Evolutionary conservation across 2,888 invertebrate genomes (phyloP).

Genomic region (Priocnemis perturbator): DNA sequence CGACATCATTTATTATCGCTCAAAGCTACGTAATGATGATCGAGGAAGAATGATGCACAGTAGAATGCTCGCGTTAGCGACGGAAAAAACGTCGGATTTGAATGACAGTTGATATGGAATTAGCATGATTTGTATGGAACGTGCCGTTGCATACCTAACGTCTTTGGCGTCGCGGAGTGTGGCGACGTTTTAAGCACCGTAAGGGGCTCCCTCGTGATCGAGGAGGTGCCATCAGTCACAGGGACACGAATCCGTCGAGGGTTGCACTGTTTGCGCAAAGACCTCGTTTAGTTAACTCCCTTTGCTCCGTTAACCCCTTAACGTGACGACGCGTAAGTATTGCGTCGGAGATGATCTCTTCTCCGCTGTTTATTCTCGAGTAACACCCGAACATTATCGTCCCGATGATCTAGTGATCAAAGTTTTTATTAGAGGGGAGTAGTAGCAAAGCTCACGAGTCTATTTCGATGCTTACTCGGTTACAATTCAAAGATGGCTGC

Average conservation of each 20-base stretch:
- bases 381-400: not conserved
- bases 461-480: no score
- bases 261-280: conserved; percentile 62
- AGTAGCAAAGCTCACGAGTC: no score
- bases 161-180: conserved; percentile 44
- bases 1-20: no score
- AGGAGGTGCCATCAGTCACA: conserved; percentile 71
- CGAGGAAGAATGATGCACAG: no score
- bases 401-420: not conserved
- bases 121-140: conserved; percentile 54
- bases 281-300: conserved; percentile 57
- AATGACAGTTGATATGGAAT: conserved; percentile 53
- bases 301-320: conserved; percentile 38
- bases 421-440: no score
- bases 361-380: conserved; percentile 9
- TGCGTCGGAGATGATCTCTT: conserved; percentile 7
- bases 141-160: conserved; percentile 66
- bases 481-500: no score
- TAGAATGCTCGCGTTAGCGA: no score
- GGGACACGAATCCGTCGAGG: conserved; percentile 59
- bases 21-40: no score
- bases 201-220: conserved; percentile 66
- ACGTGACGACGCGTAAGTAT: conserved; percentile 59
- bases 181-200: conserved; percentile 50
- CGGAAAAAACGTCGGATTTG: not conserved